Percentiles rank a stretch among this genome's conserved stretches.
Conservation (phyloP, 2,888 invertebrate species). For the Pemphredon lugubris region DNA sequence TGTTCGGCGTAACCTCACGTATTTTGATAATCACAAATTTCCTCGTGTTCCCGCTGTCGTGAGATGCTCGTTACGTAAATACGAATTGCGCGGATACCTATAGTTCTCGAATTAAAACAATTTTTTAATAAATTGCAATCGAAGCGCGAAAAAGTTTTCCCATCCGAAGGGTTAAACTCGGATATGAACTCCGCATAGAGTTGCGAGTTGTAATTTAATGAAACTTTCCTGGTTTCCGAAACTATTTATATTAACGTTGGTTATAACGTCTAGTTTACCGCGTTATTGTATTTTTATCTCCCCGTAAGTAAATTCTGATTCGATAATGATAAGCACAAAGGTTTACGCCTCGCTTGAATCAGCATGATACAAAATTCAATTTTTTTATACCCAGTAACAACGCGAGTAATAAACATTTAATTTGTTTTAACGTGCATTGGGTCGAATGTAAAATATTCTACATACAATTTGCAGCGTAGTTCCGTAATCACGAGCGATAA, state of each 20-base stretch:
- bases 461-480: not conserved
- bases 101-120: not conserved
- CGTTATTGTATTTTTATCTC: no score
- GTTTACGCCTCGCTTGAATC: no score
- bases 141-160: slow-evolving; percentile 2
- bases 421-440: no score
- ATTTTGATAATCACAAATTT: not conserved
- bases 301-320: no score
- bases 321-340: not conserved
- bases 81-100: not conserved
- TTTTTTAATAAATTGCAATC: not conserved
- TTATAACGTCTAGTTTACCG: not conserved
- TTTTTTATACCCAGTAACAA: no score
- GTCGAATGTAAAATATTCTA: not conserved
- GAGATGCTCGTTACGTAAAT: not conserved
- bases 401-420: no score
- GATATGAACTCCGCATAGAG: not conserved
- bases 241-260: not conserved
- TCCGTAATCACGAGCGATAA: not conserved
- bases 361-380: no score
- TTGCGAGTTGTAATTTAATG: not conserved
- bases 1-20: not conserved
- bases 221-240: not conserved
- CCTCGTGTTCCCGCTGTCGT: not conserved
- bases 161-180: not conserved